Percentiles rank a stretch among this genome's conserved stretches.
phyloP scores from a whole-genome alignment of 2,113 vertebrate genomes.

The Hippopotamus amphibius region DNA sequence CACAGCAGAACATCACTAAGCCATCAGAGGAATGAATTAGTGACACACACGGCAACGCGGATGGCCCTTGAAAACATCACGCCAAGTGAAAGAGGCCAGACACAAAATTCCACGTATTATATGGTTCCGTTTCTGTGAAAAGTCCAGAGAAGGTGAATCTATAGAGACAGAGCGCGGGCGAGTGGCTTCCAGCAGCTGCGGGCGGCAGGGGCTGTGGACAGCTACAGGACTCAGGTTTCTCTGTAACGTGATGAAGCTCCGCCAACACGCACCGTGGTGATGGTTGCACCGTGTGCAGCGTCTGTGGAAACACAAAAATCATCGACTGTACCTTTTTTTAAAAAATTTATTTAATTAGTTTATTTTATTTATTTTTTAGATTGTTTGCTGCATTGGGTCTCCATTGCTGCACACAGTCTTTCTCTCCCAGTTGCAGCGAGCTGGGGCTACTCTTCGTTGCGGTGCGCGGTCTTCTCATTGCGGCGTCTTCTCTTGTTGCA shows the following conservation, averaged over 20 bases:
- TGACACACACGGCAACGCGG: no score
- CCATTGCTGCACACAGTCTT: no score
- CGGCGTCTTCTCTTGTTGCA: no score
- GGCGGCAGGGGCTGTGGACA: rapidly evolving
- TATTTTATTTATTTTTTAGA: no score
- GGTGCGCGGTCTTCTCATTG: no score
- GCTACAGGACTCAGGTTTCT: neutral
- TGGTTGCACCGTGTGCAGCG: neutral
- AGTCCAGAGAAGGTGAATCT: neutral
- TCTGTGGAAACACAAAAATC: no score
- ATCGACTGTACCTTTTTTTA: rapidly evolving
- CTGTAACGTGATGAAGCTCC: rapidly evolving
- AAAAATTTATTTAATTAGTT: no score
- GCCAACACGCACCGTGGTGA: rapidly evolving
- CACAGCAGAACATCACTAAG: neutral
- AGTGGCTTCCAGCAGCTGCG: neutral
- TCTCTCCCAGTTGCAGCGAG: no score
- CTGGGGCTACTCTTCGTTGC: no score
- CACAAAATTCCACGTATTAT: neutral
- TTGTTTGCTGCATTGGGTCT: no score
- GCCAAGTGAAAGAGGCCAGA: neutral
- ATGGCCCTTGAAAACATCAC: neutral
- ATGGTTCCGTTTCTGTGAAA: neutral
- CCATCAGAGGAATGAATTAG: neutral
- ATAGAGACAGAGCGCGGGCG: no score